phyloP scores from a whole-genome alignment of 53 echinoderm and acorn worm species.

The Arbacia lixula region DNA sequence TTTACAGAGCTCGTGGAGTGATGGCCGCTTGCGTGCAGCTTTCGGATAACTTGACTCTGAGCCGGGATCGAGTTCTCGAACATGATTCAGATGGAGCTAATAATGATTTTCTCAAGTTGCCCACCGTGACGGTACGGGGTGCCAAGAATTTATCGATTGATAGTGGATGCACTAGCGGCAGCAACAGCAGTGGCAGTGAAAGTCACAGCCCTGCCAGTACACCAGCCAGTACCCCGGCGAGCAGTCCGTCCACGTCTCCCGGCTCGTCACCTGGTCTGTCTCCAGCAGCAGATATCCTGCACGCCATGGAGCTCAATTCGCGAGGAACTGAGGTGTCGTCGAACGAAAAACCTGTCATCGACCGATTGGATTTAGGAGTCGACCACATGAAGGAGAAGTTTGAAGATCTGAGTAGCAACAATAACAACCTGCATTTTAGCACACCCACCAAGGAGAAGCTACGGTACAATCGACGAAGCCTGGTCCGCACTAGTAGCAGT shows the following conservation, averaged over 20 bases:
- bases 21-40: conserved; percentile 17
- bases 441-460: conserved; percentile 21
- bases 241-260: conserved; percentile 3
- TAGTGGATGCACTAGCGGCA: not conserved
- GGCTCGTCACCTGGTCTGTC: not conserved
- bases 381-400: conserved; percentile 17
- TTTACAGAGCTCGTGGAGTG: too few species aligned
- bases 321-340: not conserved
- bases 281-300: conserved; percentile 3
- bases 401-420: conserved; percentile 45
- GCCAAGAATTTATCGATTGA: conserved; percentile 47
- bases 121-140: conserved; percentile 41
- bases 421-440: conserved; percentile 29
- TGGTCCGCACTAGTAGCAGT: conserved; percentile 17
- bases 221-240: conserved; percentile 1
- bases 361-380: not conserved
- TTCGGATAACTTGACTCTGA: not conserved
- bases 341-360: not conserved
- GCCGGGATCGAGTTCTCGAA: conserved; percentile 3
- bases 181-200: not conserved
- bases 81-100: conserved; percentile 14
- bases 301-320: conserved; percentile 1
- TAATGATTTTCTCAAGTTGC: conserved; percentile 14
- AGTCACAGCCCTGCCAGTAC: conserved; percentile 1
- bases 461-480: conserved; percentile 4